Evolutionary conservation across 2,797 vertebrate species (phyloP), one percentile per base, ranked within the genome.

Genomic region (Leptodactylus fallax): DNA sequence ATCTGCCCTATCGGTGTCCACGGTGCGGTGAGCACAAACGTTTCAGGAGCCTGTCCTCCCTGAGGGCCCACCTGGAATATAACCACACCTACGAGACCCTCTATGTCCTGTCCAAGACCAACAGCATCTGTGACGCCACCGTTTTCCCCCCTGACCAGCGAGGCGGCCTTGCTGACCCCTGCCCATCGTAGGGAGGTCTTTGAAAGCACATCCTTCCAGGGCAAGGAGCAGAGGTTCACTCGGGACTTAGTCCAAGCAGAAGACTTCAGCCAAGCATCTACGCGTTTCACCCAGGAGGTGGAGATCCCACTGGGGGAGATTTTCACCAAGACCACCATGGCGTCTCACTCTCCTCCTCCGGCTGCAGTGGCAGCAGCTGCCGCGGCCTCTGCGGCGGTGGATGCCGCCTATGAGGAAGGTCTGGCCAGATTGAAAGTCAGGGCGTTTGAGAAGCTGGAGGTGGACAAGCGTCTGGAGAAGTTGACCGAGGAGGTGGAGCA

Each of bases 21-120:
- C 97, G 98, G 91, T 99, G 98, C 90, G 98, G 98, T 92, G 98
- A 99, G 94, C 98, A 99, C 97, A 99, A 99, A 92, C 98, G 98
- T 91, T 99, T 99, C 96, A 96, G 98, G 93, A 99, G 98, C 94
- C 96, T 99, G 91, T 99, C 98, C 14, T 99, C 98, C 0, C 92
- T 99, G 88, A 96, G 98, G 0, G 98, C 98, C 0, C 98, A 99
- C 93, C 95, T 99, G 95, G 98, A 99, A 93, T 99, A 99, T 95
- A 99, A 98, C 94, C 98, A 99, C 96, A 99, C 98, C 13, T 99
- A 99, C 77, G 98, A 99, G 95, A 99, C 98, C 21, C 97, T 99
- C 91, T 99, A 99, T 91, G 97, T 99, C 92, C 96, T 99, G 89
- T 99, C 98, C 92, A 99, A 99, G 91, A 99, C 98, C 92, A 99